Evolutionary conservation across 2,797 vertebrate species (phyloP).

Genomic region (Coregonus sp.): DNA sequence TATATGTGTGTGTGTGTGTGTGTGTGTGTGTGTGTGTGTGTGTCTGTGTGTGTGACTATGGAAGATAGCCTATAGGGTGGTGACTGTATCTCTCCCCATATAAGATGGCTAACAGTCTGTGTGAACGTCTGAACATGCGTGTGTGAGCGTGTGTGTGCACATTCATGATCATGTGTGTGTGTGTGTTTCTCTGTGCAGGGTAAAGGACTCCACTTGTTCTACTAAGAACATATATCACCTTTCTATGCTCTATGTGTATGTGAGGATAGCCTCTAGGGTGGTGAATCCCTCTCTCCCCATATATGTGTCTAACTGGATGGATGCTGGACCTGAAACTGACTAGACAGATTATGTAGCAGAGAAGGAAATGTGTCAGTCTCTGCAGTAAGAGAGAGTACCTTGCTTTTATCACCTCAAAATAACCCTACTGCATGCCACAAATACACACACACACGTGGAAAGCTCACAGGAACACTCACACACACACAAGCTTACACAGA

Average conservation of each 20-base stretch:
- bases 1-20: too few relatives aligned
- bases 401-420: conserved; percentile 37
- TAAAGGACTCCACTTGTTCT: too few relatives aligned
- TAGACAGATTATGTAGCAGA: conserved; percentile 26
- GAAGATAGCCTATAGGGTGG: too few relatives aligned
- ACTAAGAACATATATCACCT: neutral
- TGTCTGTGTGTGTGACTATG: too few relatives aligned
- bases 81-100: too few relatives aligned
- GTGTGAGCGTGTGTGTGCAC: neutral
- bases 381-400: conserved; percentile 2
- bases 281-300: too few relatives aligned
- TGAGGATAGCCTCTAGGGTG: too few relatives aligned
- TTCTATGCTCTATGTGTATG: too few relatives aligned
- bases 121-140: neutral
- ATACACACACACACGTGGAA: conserved; percentile 12
- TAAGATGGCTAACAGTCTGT: neutral
- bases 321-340: neutral
- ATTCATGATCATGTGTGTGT: neutral
- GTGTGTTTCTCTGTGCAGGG: neutral
- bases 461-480: neutral
- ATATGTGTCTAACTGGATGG: neutral
- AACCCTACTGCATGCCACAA: conserved; percentile 32
- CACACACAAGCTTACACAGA: neutral
- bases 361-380: conserved; percentile 26
- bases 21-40: neutral